Base-by-base conservation (phyloP, 2,888 invertebrate species). In the Anodontia alba region DNA sequence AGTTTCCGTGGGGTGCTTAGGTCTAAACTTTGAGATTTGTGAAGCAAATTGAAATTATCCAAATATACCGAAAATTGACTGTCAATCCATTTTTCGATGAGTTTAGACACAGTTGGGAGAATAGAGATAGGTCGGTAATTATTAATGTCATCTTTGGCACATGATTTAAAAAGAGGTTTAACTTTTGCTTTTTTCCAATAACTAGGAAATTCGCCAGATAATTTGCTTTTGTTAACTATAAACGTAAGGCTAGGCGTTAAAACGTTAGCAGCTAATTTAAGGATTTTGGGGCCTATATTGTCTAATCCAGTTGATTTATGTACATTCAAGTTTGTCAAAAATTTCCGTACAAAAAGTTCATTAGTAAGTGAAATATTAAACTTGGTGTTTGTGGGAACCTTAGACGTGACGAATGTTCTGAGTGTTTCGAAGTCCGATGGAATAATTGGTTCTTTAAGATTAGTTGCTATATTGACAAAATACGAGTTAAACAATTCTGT, bases 111-210 rank as follows among this genome's bases (percentile, higher is more conserved):
- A 1, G 33, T 31, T 8, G 62, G 33, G 5, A 62, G 33, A 33
- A 62, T 62, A 62, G 62, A 62, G 33, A 33, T 62, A 8, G 33
- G 62, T 33, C 62, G 15, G 20, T 62, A 62, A 17, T 62, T 62
- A 20, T 62, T 62, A 5, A 33, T 33, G 10, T 62, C 31, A 62
- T 62, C 62, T 10, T 62, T 62, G 10, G 62, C 33, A 15, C 62
- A 17, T 17, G 33, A 7, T 33, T 62, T 33, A 20, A 33, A 33
- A 3, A 62, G 62, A 15, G 62, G 62, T 31, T 31, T 62, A 3
- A 62, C 62, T 33, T 62, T 62, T 10, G 62, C 62, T 62, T 62
- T 15, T 33, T 62, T 62, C 33, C 62, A 62, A 33, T 10, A 33
- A 33, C 17, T 17, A 2, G 62, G 62, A 33, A 33, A 62, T 17